These are phyloP conservation scores for Anguilla anguilla DNA, from an alignment of 2,797 vertebrate genomes.

Conservation along the genomic window DNA sequence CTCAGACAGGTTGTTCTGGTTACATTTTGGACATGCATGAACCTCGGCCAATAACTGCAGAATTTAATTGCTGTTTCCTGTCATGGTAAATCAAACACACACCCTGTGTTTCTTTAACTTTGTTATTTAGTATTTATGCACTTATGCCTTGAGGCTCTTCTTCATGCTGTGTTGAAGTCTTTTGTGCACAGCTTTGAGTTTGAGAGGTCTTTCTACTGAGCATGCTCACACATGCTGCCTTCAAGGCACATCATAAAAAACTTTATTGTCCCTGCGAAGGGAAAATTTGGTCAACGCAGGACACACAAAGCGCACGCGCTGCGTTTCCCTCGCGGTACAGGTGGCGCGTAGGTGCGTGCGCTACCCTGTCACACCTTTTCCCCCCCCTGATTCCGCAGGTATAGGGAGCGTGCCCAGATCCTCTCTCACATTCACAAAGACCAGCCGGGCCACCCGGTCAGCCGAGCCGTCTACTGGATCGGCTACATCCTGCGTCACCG, in stretches of 20 bases:
- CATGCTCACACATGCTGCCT: too few species aligned
- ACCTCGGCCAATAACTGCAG: not conserved
- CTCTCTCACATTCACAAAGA: constrained; percentile 96
- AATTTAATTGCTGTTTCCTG: not conserved
- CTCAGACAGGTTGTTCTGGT: not conserved
- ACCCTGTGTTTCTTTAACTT: too few species aligned
- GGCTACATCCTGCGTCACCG: constrained; percentile 91
- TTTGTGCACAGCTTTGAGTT: too few species aligned
- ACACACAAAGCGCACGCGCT: not conserved
- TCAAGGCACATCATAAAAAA: too few species aligned
- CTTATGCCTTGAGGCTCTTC: not conserved
- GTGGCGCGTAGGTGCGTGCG: not conserved
- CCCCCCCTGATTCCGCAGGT: constrained; percentile 67
- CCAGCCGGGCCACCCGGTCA: constrained; percentile 92
- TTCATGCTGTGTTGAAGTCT: too few species aligned
- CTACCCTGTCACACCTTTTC: not conserved
- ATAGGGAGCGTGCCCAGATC: constrained; percentile 81
- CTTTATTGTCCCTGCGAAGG: not conserved
- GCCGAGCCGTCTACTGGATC: constrained; percentile 94
- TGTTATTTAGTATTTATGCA: not conserved
- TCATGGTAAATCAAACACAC: too few species aligned
- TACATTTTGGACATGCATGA: not conserved
- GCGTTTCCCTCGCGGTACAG: not conserved
- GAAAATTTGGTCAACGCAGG: not conserved
- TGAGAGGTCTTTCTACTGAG: too few species aligned